Percentiles rank a stretch among this genome's conserved stretches.
phyloP scores from a whole-genome alignment of 2,888 invertebrate genomes.

The Drosophila borborema region DNA sequence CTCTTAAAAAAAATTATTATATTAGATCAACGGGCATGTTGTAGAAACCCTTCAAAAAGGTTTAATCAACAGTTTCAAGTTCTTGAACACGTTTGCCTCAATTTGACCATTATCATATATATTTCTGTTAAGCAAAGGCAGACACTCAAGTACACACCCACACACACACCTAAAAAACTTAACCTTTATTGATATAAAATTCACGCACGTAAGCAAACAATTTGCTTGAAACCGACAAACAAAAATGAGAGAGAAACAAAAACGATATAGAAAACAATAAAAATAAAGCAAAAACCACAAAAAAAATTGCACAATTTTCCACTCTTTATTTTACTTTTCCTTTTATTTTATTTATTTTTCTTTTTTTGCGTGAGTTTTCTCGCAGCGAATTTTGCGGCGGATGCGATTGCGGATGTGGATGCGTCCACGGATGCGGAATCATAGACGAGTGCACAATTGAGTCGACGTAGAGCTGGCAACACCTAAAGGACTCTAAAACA shows the following conservation, averaged over 20 bases:
- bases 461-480: conserved; percentile 52
- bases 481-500: conserved; percentile 20
- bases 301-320: conserved; percentile 36
- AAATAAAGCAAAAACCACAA: conserved; percentile 7
- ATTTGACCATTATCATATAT: conserved; percentile 31
- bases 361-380: neutral
- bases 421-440: conserved; percentile 61
- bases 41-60: neutral
- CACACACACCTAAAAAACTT: conserved; percentile 15
- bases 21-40: neutral
- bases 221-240: conserved; percentile 24
- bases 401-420: conserved; percentile 36
- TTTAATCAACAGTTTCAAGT: conserved; percentile 29
- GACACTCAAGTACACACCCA: conserved; percentile 1
- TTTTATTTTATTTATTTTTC: neutral
- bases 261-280: neutral
- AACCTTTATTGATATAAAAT: conserved; percentile 64
- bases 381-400: conserved; percentile 24
- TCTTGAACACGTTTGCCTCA: conserved; percentile 26
- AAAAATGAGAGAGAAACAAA: conserved; percentile 1
- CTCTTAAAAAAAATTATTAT: too few relatives aligned
- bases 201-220: conserved; percentile 73
- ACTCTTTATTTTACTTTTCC: conserved; percentile 2
- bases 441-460: conserved; percentile 74
- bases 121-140: neutral